Conservation (phyloP, 37 sponge, comb jelly and placozoan genomes). For the Axinella damicornis region DNA sequence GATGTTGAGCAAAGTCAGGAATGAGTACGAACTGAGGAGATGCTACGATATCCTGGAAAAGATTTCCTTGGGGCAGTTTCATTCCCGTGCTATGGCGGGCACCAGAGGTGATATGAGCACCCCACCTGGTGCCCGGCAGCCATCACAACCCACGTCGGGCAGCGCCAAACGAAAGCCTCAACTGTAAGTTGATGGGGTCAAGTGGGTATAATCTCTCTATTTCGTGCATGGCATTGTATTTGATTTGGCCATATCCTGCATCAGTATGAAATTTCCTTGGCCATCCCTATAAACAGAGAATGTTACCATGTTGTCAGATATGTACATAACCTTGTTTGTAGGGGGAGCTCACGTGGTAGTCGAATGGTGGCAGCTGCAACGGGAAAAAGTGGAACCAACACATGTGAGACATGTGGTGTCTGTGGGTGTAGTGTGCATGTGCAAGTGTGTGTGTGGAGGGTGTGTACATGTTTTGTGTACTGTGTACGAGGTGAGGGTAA, state of each 20-base stretch:
- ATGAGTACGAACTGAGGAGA: not conserved
- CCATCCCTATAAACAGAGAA: too few species aligned
- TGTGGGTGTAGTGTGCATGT: not conserved
- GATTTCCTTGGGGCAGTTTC: not conserved
- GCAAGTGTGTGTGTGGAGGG: not conserved
- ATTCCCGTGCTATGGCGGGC: too few species aligned
- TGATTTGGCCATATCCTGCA: too few species aligned
- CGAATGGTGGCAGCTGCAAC: too few species aligned
- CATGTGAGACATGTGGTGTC: not conserved
- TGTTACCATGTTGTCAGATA: not conserved
- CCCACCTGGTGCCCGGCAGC: not conserved
- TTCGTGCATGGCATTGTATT: too few species aligned
- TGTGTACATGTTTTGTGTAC: not conserved
- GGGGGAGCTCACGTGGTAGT: too few species aligned
- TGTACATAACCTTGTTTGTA: not conserved
- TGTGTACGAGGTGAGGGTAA: too few species aligned
- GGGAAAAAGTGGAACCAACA: too few species aligned
- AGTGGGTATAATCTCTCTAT: too few species aligned
- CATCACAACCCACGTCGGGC: not conserved
- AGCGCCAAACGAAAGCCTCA: conserved; percentile 2
- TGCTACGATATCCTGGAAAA: not conserved
- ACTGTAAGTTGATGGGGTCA: not conserved
- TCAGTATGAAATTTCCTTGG: too few species aligned
- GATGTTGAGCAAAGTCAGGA: not conserved
- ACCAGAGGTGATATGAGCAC: not conserved